Evolutionary conservation across 2,888 invertebrate genomes (phyloP).

Genomic region (Cantharis rufa): DNA sequence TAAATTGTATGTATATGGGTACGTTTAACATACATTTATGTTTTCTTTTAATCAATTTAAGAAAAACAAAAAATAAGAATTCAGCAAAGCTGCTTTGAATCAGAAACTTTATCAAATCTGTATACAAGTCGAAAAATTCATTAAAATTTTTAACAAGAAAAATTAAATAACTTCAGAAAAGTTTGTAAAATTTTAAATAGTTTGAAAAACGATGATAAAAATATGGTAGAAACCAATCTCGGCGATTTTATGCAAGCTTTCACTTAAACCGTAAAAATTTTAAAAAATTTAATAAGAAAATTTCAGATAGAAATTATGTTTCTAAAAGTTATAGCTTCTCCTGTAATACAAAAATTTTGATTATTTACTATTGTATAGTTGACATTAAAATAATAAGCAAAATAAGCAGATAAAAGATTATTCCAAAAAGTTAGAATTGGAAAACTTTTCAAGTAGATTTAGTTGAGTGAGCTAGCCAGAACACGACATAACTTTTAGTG

Average conservation of each 20-base stretch:
- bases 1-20: neutral
- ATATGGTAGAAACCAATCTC: neutral
- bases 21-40: neutral
- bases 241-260: neutral
- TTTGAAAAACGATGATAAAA: neutral
- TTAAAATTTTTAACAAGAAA: neutral
- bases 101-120: neutral
- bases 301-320: too few relatives aligned
- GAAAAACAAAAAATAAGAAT: neutral
- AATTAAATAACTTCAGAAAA: neutral
- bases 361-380: neutral
- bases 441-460: constrained; percentile 28
- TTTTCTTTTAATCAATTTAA: neutral
- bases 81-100: neutral
- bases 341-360: neutral
- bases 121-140: neutral
- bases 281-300: too few relatives aligned
- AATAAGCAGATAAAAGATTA: constrained; percentile 19
- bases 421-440: constrained; percentile 25
- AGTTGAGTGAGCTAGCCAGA: constrained; percentile 20
- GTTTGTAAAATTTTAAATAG: neutral
- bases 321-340: too few relatives aligned
- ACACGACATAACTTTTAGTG: constrained; percentile 22
- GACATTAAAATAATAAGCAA: constrained; percentile 10
- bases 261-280: too few relatives aligned